These are phyloP conservation scores for Poecile montanus DNA, from an alignment of 2,797 vertebrate genomes.

Conservation along the genomic window DNA sequence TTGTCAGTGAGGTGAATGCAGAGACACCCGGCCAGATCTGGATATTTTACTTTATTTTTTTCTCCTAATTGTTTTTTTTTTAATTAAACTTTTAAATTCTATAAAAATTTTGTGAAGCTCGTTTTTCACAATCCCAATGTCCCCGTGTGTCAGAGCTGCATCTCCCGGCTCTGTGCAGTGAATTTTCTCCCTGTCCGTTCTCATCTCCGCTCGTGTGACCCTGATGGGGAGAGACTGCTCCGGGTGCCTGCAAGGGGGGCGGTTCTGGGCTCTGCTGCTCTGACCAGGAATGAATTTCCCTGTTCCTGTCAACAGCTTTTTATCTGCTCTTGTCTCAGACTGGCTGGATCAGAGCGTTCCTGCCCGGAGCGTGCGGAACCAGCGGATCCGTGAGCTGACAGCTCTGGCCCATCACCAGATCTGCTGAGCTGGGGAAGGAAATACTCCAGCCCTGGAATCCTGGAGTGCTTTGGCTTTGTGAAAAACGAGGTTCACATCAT, in stretches of 20 bases:
- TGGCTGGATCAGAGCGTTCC: background rate
- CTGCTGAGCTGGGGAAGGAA: background rate
- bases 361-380: background rate
- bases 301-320: background rate
- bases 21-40: no score
- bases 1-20: no score
- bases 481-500: no score
- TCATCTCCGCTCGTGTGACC: background rate
- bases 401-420: background rate
- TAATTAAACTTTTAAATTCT: no score
- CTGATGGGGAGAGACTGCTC: background rate
- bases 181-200: background rate
- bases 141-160: background rate
- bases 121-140: background rate
- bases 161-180: no score
- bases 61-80: no score
- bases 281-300: background rate
- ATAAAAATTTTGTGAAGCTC: no score
- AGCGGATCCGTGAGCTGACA: background rate
- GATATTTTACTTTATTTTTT: no score
- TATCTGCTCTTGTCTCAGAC: background rate
- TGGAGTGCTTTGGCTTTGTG: background rate
- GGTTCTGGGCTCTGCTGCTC: background rate
- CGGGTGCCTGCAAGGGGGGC: rapidly evolving
- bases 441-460: rapidly evolving